A percentile compares a stretch with the other conserved stretches of the same genome.
Conservation (phyloP, 2,888 invertebrate genomes). For the Lycia hirtaria region DNA sequence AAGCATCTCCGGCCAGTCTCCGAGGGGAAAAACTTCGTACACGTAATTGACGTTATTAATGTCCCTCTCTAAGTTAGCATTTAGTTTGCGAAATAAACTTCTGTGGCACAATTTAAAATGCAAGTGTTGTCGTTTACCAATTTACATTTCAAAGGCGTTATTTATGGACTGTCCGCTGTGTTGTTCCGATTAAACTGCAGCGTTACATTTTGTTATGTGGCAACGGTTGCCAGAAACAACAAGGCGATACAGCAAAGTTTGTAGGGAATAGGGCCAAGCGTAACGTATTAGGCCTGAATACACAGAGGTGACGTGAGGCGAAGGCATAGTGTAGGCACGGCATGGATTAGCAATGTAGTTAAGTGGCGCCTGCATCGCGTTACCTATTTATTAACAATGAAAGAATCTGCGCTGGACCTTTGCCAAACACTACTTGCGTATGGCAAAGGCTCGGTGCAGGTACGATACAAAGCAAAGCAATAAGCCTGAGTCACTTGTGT, state of each 20-base stretch:
- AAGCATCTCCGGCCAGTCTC: slow-evolving; percentile 48
- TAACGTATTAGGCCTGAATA: too few relatives aligned
- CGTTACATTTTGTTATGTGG: slow-evolving; percentile 37
- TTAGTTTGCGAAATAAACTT: slow-evolving; percentile 35
- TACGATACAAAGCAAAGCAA: too few relatives aligned
- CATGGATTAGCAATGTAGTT: too few relatives aligned
- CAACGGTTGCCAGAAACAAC: slow-evolving; percentile 44
- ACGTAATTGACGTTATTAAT: slow-evolving; percentile 61
- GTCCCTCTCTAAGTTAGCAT: slow-evolving; percentile 39
- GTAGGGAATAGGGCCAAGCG: slow-evolving; percentile 27
- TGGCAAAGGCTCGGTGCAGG: too few relatives aligned
- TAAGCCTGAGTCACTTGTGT: too few relatives aligned
- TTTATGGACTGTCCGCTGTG: slow-evolving; percentile 24
- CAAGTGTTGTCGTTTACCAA: slow-evolving; percentile 32
- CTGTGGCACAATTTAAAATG: slow-evolving; percentile 31
- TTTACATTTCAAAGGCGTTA: slow-evolving; percentile 32
- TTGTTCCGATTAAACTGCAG: slow-evolving; percentile 33
- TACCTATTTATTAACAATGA: too few relatives aligned
- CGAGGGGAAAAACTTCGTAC: slow-evolving; percentile 54
- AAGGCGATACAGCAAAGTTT: slow-evolving; percentile 33
- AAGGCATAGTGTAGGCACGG: too few relatives aligned
- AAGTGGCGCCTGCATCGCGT: too few relatives aligned
- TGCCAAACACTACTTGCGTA: too few relatives aligned
- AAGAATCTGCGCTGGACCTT: too few relatives aligned
- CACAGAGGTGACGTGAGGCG: too few relatives aligned